Base-by-base conservation (phyloP, 2,888 invertebrate species). In the Drosophila tanythrix region DNA sequence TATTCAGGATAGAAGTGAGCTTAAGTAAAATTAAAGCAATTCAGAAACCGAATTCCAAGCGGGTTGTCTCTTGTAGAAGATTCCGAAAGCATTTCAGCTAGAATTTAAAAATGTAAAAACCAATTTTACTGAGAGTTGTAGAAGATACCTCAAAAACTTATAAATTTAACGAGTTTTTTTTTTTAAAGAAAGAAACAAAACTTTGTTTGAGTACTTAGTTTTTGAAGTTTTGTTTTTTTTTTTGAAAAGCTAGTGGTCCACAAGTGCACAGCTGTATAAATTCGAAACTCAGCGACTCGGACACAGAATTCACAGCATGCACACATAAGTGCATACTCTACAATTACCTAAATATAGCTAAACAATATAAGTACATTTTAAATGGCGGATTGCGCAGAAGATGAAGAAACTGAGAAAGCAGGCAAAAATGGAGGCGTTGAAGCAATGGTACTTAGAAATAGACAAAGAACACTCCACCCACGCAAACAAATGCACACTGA, bases 261-360 rank as follows among this genome's bases (percentile, higher is more conserved):
- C 2, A 40, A 27, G 57, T 46, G 63, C 38, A 58, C 72, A 67
- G 76, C 70, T 86, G 83, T 83, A 81, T 68, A 86, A 84, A 78
- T 72, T 58, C 56, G 63, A 52, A 75, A 64, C 53, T 75, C 73
- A 70, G 80, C 84, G 65, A 80, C 83, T 83, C 82, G 76, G 82
- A 84, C 87, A 83, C 84, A 87, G 73, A 76, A 79, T 50, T 60
- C 74, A 56, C 55, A 65, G 74, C 43, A 59, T 74, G 62, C 81
- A 70, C 68, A 58, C 79, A 68, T 79, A 59, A 70, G 79, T 79
- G 84, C 63, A 59, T 60, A 48, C 79, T 71, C 61, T 73, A 80
- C 82, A 70, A 80, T 73, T 76, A 87, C 72, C 48, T 67, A 69
- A 68, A 70, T 78, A 76, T 72, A 87, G 69, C 76, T 76, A 73